Conservation (phyloP, 2,797 vertebrate species). For the Silurus aristotelis region DNA sequence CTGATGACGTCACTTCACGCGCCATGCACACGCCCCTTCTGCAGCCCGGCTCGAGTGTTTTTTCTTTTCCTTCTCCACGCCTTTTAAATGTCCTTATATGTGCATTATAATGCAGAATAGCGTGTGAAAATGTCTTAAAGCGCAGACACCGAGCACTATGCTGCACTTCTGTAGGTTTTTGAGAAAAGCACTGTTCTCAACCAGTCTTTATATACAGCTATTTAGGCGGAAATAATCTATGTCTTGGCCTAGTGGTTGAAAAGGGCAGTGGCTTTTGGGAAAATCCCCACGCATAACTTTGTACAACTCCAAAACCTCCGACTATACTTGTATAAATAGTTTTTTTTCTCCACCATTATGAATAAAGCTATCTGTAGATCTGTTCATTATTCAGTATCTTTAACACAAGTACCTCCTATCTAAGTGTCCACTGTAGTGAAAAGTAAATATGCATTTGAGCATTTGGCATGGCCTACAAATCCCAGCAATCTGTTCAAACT, state of each 20-base stretch:
- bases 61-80: neutral
- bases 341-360: neutral
- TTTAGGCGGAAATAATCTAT: neutral
- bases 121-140: neutral
- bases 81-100: neutral
- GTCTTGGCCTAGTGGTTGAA: neutral
- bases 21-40: slow-evolving; percentile 19
- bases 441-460: neutral
- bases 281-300: no score
- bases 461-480: neutral
- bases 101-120: neutral
- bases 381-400: neutral
- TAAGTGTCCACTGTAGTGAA: neutral
- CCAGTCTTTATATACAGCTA: neutral
- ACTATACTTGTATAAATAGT: neutral
- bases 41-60: neutral
- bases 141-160: neutral
- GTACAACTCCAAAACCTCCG: neutral
- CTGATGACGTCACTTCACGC: slow-evolving; percentile 42
- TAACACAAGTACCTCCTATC: neutral
- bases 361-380: neutral
- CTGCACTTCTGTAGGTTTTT: neutral
- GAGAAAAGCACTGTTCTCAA: neutral
- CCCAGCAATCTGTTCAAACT: neutral
- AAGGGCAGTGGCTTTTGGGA: neutral